Base-by-base conservation (phyloP, 2,888 invertebrate species). In the Cyclophora albipunctata region DNA sequence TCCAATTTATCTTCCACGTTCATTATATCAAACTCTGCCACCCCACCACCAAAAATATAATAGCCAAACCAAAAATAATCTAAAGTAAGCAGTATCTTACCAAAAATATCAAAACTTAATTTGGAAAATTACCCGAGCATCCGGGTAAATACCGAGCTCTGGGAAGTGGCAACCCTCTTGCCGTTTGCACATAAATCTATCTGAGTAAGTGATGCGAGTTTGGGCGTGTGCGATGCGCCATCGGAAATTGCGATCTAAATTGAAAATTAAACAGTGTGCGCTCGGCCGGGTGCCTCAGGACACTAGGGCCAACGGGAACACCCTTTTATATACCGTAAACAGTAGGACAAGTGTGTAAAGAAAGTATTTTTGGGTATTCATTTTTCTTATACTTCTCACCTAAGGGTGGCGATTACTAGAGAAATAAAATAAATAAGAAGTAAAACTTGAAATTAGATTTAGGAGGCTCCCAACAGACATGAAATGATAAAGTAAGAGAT, bases 171-270 rank as follows among this genome's bases (percentile, higher is more conserved):
- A 59, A 55, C 56, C 55, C 53, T 49, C 40, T 54, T 58, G 50
- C 47, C 53, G 52, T 45, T 41, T 67, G 69, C 69, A 75, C 81
- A 87, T 88, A 87, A 86, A 88, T 86, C 87, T 86, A 86, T 85
- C 79, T 68, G 57, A 63, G 64, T 64, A 76, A 78, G 80, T 83
- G 83, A 82, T 81, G 84, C 79, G 70, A 78, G 82, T 84, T 86
- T 84, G 85, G 86, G 87, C 79, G 84, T 78, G 73, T 69, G 69
- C 65, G 71, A 63, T 7, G 34, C 6, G 66, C 68, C 82, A 89
- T 89, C 89, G 84, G 84, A 88, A 88, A 89, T 89, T 89, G 83
- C 89, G 81, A 89, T 89, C 89, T 89, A 84, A 89, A 89, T 89
- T 89, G 89, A 89, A 89, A 89, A 89, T 89, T 88, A 89, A 89